Base-by-base conservation (phyloP, 1,140 invertebrate genomes). In the Microplitis mediator region DNA sequence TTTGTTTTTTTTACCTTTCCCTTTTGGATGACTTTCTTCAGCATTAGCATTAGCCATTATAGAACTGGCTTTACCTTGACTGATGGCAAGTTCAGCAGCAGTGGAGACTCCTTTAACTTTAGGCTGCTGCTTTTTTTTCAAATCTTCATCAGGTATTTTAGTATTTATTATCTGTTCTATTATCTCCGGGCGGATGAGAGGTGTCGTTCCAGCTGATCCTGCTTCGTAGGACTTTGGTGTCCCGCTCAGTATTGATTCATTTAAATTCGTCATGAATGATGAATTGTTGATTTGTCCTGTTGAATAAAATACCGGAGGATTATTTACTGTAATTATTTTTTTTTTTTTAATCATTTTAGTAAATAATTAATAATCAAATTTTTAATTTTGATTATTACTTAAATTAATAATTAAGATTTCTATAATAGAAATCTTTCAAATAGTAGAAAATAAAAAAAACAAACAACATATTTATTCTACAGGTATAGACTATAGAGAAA, bases 1-100 rank as follows among this genome's bases (percentile, higher is more conserved):
- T 64, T 91, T 90, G 83, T 92, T 95, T 82, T 90, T 93, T 76
- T 89, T 90, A 76, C 89, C 90, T 76, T 91, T 91, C 1, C 89
- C 89, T 71, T 88, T 88, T n/a, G 90, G 89, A 78, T 91, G 90
- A 51, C 87, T 89, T 66, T 91, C 89, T 74, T 91, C 90, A 8
- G 90, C 89, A 78, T 88, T 91, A 4, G 88, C 89, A 82, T 90
- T 89, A 1, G 88, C 89, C 77, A 89, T 89, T 35, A 85, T 86
- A 1, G 84, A 86, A 74, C 85, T 88, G 0, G 86, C 85, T 76
- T 87, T 86, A 5, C 85, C 85, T 76, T 88, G 86, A 74, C 86
- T 88, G 63, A 88, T 87, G 3, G 85, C 85, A 45, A 87, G 77
- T 73, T 88, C 84, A 14, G 86, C 85, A 11, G 87, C 85, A 8